Evolutionary conservation across 2,797 vertebrate genomes (phyloP), one percentile per base, ranked within the genome.

Genomic region (Notolepis coatsorum): DNA sequence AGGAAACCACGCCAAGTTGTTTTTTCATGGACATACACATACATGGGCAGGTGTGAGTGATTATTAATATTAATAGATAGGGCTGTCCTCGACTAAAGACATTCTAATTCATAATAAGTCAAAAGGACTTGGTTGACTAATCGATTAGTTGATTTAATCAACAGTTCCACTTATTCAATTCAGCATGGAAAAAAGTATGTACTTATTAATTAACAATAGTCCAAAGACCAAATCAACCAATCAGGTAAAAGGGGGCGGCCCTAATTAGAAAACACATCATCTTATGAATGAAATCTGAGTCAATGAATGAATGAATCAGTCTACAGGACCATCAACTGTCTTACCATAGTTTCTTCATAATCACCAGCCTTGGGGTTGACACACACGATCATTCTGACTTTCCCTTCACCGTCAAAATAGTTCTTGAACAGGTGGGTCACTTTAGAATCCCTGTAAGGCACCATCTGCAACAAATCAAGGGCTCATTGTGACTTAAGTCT

Each of bases 381-480:
- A 10, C 97, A 99, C 20, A 99, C 96, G 0, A 99, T 93, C 97
- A 99, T 98, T 21, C 95, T 89, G 27, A 99, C 97, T 85, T 98
- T 98, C 7, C 97, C 97, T 84, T 99, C 97, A 0, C 97, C 97
- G 3, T 99, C 97, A 55, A 99, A 99, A 73, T 99, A 99, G 84
- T 98, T 99, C 89, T 99, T 99, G 80, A 99, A 99, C 15, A 99
- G 92, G 61, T 97, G 97, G 7, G 96, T 99, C 50, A 99, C 92
- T 86, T 99, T 99, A 33, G 97, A 98, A 78, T 99, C 97, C 79
- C 97, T 91, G 85, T 99, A 99, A 0, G 97, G 97, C 58, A 99
- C 97, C 97, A 99, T 99, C 97, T 99, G 69, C 2, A 71, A 63
- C 6, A 62, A n/a, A 69, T 42, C 0, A 66, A 54, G 58, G 10